Base-by-base conservation (phyloP, 2,888 invertebrate genomes). In the Heteropelma amictum region DNA sequence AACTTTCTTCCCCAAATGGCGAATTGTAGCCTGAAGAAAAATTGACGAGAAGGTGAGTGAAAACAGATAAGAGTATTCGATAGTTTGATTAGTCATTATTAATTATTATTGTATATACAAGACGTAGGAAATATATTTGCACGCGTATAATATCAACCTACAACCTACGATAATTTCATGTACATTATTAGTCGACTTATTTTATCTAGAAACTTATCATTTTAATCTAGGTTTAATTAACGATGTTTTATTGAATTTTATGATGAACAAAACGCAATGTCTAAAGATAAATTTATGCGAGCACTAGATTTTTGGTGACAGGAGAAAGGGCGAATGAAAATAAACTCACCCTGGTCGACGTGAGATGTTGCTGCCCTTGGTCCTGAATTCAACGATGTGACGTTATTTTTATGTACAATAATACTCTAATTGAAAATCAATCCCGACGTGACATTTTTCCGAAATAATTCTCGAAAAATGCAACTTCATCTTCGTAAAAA, bases 301-400 rank as follows among this genome's bases (percentile, higher is more conserved):
- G 49, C 45, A 47, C 64, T 69, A 68, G 8, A 58, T 75, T 75
- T 67, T 75, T 71, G 70, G 67, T 75, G 42, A 71, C 8, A 56
- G 35, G 17, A 23, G 51, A 40, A 30, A 42, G 49, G 49, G 56
- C 23, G 56, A 19, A 10, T 30, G 21, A 1, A 45, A 12, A 14
- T 12, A 28, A 51, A 53, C 30, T 38, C 26, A 6, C 19, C 7
- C 28, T n/a, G 30, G 10, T 12, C 12, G 14, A 64, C 35, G 35
- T 51, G 19, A 38, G 6, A 51, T n/a, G 7, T n/a, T 12, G 30
- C n/a, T n/a, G 28, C 26, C 14, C 64, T 35, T 21, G 30, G 33
- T n/a, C n/a, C n/a, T n/a, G n/a, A n/a, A n/a, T n/a, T n/a, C n/a
- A n/a, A n/a, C n/a, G n/a, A n/a, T n/a, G n/a, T n/a, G n/a, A n/a